phyloP scores from a whole-genome alignment of 2,797 vertebrate genomes.

The Micromesistius poutassou region DNA sequence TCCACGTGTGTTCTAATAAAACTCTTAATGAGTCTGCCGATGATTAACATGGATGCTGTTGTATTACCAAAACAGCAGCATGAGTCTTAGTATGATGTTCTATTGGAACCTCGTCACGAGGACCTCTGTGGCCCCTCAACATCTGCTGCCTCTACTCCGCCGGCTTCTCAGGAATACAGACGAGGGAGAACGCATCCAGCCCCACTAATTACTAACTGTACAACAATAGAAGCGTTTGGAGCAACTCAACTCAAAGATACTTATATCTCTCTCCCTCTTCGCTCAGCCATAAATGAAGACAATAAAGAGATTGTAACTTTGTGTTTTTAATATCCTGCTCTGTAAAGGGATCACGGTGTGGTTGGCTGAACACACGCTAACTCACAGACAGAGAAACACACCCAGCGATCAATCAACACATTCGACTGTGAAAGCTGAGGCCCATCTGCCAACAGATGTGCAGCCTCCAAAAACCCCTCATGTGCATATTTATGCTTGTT shows the following conservation, averaged over 20 bases:
- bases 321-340: neutral
- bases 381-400: slow-evolving; percentile 2
- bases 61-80: neutral
- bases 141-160: neutral
- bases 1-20: no score
- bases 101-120: neutral
- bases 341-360: neutral
- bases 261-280: no score
- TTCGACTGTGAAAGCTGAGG: slow-evolving; percentile 5
- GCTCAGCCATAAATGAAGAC: neutral
- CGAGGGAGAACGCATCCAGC: neutral
- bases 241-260: neutral
- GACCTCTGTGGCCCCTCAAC: neutral
- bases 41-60: neutral
- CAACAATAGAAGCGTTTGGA: neutral
- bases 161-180: neutral
- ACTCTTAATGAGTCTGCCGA: no score
- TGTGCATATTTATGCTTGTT: neutral
- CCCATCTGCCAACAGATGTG: slow-evolving; percentile 5
- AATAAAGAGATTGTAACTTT: slow-evolving; percentile 5
- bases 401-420: slow-evolving; percentile 12
- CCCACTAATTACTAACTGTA: neutral
- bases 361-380: slow-evolving; percentile 3
- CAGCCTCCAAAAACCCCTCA: slow-evolving; percentile 6
- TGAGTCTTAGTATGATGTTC: neutral